A percentile compares a stretch with the other conserved stretches of the same genome.
Conservation (phyloP, 2,888 invertebrate species). For the Polymixis lichenea region DNA sequence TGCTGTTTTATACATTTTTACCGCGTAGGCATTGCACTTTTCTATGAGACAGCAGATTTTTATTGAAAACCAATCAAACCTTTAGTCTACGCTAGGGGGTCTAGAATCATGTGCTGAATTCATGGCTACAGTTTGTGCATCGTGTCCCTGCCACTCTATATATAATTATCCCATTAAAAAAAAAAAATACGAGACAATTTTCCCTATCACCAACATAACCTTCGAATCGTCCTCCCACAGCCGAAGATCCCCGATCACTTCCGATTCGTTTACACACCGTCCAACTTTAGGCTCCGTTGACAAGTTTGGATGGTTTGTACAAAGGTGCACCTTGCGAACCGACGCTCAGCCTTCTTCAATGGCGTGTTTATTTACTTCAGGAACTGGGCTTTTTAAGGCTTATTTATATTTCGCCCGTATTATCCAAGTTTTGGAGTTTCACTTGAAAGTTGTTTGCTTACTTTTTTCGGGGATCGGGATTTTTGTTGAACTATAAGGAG, state of each 20-base stretch:
- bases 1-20: too few relatives aligned
- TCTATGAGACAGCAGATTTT: too few relatives aligned
- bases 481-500: conserved; percentile 7
- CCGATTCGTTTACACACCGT: conserved; percentile 44
- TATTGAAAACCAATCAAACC: too few relatives aligned
- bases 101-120: too few relatives aligned
- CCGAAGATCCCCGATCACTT: conserved; percentile 42
- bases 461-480: conserved; percentile 31
- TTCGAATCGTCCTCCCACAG: background rate
- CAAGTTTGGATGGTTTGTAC: conserved; percentile 68
- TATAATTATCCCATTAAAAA: background rate
- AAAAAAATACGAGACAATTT: background rate
- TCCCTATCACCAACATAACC: background rate
- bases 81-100: too few relatives aligned
- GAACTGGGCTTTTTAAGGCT: conserved; percentile 50
- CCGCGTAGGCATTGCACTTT: too few relatives aligned
- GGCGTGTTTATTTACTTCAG: conserved; percentile 67
- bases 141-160: too few relatives aligned
- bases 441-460: conserved; percentile 35
- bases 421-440: conserved; percentile 56
- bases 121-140: too few relatives aligned
- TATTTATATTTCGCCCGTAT: conserved; percentile 66
- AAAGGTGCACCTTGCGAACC: conserved; percentile 66
- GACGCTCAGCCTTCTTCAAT: conserved; percentile 64
- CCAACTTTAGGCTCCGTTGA: conserved; percentile 46